Base-by-base conservation (phyloP, 2,888 invertebrate genomes). In the Chrysopilus asiliformis region DNA sequence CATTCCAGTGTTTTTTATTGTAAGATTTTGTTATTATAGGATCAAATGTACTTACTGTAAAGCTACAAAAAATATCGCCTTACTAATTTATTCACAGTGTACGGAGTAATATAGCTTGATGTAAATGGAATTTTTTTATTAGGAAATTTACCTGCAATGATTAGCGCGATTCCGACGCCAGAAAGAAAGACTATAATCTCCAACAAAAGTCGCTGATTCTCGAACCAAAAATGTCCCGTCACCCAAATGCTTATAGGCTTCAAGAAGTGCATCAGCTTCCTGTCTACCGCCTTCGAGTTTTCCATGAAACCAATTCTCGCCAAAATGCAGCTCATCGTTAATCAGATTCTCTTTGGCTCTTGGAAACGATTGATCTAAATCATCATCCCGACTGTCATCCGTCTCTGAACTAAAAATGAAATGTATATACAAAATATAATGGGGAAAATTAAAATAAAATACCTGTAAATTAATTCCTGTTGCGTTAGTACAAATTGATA, bases 251-350 rank as follows among this genome's bases (percentile, higher is more conserved):
- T 86, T 72, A 55, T 89, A 86, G 5, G 74, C 70, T 37, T 74
- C 70, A 8, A 93, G 60, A 15, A 63, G 46, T 30, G 52, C 50
- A 55, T 85, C 85, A 0, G 87, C 83, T 52, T 89, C 85, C 42
- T 74, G 74, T 4, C 87, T 63, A 14, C 85, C 85, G 16, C 80
- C 82, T 12, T 79, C 74, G 24, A 91, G 61, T 56, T 79, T 79
- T 1, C 91, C 90, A 55, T 93, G 93, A 55, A 90, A 93, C 93
- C 93, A 93, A 56, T 82, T 82, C 60, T 93, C 93, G 16, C 82
- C 79, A 54, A 85, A 89, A 61, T 91, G 91, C 43, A 91, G 60
- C 55, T 91, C 91, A 53, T 90, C 86, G 49, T 84, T 85, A 1
- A 82, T 78, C 8, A 84, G 71, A 38, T 74, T 76, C 50, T 74